Conservation (phyloP, 2,797 vertebrate genomes). For the Holocentrus rufus region DNA sequence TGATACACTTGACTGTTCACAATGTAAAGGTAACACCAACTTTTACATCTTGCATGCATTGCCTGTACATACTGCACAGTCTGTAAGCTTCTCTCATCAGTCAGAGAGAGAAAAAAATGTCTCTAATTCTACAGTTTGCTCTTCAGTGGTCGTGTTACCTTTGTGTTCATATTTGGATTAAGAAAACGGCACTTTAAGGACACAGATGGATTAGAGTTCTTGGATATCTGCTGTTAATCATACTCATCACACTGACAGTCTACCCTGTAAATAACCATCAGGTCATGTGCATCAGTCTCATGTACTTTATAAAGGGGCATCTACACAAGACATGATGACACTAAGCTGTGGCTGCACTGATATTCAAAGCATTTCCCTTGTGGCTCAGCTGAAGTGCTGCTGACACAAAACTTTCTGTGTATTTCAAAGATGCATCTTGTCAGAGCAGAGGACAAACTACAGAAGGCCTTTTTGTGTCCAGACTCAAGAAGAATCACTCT, state of each 20-base stretch:
- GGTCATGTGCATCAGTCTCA: not conserved
- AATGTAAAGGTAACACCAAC: not conserved
- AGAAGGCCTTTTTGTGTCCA: too few species aligned
- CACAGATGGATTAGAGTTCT: not conserved
- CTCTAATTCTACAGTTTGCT: not conserved
- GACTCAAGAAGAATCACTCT: too few species aligned
- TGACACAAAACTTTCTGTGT: too few species aligned
- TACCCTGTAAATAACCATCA: not conserved
- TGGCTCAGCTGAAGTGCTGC: too few species aligned
- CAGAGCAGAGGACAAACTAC: too few species aligned
- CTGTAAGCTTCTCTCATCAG: not conserved
- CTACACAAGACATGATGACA: too few species aligned
- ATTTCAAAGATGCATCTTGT: too few species aligned
- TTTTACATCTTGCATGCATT: not conserved
- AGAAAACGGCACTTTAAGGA: not conserved
- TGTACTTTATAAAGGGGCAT: too few species aligned
- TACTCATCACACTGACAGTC: not conserved
- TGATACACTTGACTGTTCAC: not conserved
- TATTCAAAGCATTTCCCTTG: too few species aligned
- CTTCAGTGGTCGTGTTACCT: not conserved
- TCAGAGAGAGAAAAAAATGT: not conserved
- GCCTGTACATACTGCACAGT: not conserved
- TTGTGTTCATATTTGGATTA: too few species aligned
- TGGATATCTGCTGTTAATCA: conserved; percentile 46
- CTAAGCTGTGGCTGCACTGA: too few species aligned